Evolutionary conservation across 2,888 invertebrate species (phyloP), one percentile per base, ranked within the genome.

Genomic region (Acronicta psi): DNA sequence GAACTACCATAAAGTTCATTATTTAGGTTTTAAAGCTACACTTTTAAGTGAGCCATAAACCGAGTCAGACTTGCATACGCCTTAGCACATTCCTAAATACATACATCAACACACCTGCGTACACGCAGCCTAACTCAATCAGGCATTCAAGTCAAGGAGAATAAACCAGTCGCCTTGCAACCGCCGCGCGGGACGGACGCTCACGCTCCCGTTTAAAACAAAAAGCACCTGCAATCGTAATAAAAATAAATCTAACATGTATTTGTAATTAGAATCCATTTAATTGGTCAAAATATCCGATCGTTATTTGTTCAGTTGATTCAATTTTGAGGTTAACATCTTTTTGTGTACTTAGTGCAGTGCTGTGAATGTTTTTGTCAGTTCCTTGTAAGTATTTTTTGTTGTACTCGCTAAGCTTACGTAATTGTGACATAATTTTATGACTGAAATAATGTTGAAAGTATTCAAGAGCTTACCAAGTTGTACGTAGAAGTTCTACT

Each of bases 261-360:
- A 61, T 69, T 59, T 54, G 41, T 63, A 63, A 66, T 60, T 41
- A 31, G 54, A 73, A 52, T 52, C 42, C 11, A 18, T 51, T 47
- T 46, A 52, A 51, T 54, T 53, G 7, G 37, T 40, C 50, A 18
- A 18, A 43, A 46, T 51, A 71, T 66, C 13, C 20, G 46, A 47
- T 43, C 43, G 14, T 16, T 82, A 77, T 87, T 83, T 85, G 61
- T 71, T 69, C 86, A 87, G 84, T 82, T 88, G 87, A 80, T 79
- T 67, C 43, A 58, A 53, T 68, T 78, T 81, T 75, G 60, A 81
- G 79, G 80, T 80, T 81, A 72, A 14, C 64, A 64, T 38, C 55
- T 53, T 49, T 61, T 52, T 51, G 72, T 75, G 61, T 41, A 34
- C n/a, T 7, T 34, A 58, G 64, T 75, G 60, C 47, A 38, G 61